Conservation (phyloP, 2,797 vertebrate species). For the Simalia tracyae region DNA sequence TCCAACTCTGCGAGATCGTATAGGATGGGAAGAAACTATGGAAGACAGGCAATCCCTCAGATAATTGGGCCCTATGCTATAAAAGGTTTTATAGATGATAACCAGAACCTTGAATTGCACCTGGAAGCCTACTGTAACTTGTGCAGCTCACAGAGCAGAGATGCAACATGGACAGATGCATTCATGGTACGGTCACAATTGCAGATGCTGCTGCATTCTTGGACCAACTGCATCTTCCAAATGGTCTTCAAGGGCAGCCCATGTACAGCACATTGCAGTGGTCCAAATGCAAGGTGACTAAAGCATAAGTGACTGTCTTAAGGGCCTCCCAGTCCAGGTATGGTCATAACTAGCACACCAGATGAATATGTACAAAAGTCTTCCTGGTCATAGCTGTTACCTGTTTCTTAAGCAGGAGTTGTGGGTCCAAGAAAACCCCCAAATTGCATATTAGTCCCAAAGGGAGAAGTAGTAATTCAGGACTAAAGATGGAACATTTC, state of each 20-base stretch:
- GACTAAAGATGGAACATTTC: background rate
- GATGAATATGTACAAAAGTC: background rate
- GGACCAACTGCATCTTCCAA: background rate
- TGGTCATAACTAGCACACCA: background rate
- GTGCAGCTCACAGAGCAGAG: background rate
- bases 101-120: background rate
- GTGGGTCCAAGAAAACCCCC: background rate
- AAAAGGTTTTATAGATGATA: background rate
- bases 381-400: background rate
- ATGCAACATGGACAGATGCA: background rate
- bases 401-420: background rate
- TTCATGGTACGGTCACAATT: background rate
- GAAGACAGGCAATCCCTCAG: background rate
- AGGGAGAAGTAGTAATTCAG: background rate
- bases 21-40: background rate
- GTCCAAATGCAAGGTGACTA: background rate
- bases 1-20: background rate
- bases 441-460: background rate
- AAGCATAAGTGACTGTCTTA: background rate
- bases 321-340: background rate
- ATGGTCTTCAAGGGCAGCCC: background rate
- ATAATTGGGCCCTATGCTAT: background rate
- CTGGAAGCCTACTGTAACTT: background rate
- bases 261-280: background rate
- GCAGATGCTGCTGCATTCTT: background rate